These are phyloP conservation scores for Thecophora atra DNA, from an alignment of 2,888 invertebrate species.

Conservation along the genomic window DNA sequence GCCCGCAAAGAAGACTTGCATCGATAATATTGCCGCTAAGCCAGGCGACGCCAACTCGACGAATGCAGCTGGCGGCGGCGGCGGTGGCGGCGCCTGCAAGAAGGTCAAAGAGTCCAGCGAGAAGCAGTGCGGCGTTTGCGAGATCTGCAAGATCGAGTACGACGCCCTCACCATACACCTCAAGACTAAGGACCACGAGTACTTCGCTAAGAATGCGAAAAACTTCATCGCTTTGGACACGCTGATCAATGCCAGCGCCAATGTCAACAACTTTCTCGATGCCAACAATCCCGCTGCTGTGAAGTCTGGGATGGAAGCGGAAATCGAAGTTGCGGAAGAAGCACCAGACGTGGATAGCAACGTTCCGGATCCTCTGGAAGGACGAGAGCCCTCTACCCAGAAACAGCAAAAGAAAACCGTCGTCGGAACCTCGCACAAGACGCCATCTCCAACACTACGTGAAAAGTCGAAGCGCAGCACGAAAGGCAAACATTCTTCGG, in stretches of 20 bases:
- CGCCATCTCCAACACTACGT: constrained; percentile 56
- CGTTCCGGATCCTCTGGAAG: constrained; percentile 48
- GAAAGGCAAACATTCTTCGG: constrained; percentile 60
- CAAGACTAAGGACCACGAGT: constrained; percentile 77
- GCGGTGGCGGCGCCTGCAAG: constrained; percentile 40
- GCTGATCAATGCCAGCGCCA: constrained; percentile 74
- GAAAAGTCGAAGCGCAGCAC: constrained; percentile 60
- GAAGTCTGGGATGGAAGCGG: constrained; percentile 60
- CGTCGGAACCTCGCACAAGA: constrained; percentile 23
- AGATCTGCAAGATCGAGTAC: constrained; percentile 82
- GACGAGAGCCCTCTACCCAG: constrained; percentile 39
- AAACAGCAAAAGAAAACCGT: constrained; percentile 29
- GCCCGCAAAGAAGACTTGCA: constrained; percentile 43
- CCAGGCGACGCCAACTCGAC: constrained; percentile 35
- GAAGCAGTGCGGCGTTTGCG: constrained; percentile 76
- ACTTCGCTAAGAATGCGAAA: constrained; percentile 77
- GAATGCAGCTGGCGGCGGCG: constrained; percentile 33
- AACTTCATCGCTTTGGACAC: constrained; percentile 80
- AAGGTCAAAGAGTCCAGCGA: constrained; percentile 59
- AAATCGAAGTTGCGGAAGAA: constrained; percentile 59
- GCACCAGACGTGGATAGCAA: constrained; percentile 42
- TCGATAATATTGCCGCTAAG: constrained; percentile 36
- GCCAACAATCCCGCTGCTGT: constrained; percentile 67
- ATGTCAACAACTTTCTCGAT: constrained; percentile 76
- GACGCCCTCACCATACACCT: constrained; percentile 76